Conservation (phyloP, 2,888 invertebrate genomes). For the Limnephilus auricula region DNA sequence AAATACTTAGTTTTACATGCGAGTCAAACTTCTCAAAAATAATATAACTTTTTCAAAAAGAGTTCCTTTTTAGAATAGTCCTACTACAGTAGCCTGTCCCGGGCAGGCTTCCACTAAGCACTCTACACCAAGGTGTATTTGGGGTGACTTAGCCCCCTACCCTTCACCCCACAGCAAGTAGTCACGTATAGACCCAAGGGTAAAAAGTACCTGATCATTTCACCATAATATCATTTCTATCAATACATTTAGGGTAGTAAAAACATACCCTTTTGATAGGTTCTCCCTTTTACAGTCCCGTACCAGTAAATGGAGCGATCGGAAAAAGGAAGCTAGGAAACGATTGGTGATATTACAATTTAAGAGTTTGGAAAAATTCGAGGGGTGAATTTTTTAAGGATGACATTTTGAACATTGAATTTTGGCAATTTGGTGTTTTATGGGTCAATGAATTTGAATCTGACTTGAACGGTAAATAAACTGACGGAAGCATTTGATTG, state of each 20-base stretch:
- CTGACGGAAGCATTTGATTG: background rate
- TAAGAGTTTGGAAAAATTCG: slow-evolving; percentile 38
- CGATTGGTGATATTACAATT: slow-evolving; percentile 48
- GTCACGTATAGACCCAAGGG: slow-evolving; percentile 5
- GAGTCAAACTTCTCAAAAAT: background rate
- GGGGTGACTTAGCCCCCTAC: slow-evolving; percentile 21
- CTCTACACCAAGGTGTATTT: slow-evolving; percentile 37
- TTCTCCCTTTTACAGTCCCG: background rate
- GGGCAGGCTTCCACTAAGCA: slow-evolving; percentile 20
- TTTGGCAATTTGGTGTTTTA: slow-evolving; percentile 23
- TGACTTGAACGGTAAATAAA: slow-evolving; percentile 13
- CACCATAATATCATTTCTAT: background rate
- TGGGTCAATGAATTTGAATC: slow-evolving; percentile 43
- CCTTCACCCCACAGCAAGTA: background rate
- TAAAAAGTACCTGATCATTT: background rate
- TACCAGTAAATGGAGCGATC: slow-evolving; percentile 31
- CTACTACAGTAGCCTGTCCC: background rate
- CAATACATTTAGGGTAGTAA: background rate
- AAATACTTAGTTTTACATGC: background rate
- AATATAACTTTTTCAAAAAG: background rate
- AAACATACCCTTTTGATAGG: background rate
- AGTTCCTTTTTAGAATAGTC: background rate
- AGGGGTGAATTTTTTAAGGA: slow-evolving; percentile 43
- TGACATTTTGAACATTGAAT: slow-evolving; percentile 30
- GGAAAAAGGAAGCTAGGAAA: slow-evolving; percentile 37